phyloP scores from a whole-genome alignment of 1,140 invertebrate species.

The Heliconius hewitsoni region DNA sequence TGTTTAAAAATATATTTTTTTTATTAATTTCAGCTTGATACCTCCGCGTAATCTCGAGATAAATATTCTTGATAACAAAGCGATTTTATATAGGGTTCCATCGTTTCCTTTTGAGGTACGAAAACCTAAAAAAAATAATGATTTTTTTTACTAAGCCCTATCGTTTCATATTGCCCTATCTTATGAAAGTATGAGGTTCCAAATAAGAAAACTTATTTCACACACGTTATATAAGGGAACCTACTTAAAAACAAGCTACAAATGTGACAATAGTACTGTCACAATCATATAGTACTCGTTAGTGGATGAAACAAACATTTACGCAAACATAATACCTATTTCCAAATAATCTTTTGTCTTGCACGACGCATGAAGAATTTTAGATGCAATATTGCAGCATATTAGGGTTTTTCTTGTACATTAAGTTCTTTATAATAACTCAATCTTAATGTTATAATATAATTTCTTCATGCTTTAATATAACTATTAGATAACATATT shows the following conservation, averaged over 20 bases:
- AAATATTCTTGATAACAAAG: too few relatives aligned
- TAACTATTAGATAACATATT: too few relatives aligned
- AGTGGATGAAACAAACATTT: conserved; percentile 29
- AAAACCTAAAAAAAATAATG: too few relatives aligned
- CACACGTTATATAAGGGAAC: not conserved
- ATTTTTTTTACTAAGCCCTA: not conserved
- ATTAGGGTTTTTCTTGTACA: not conserved
- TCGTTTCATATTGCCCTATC: not conserved
- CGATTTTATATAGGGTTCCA: too few relatives aligned
- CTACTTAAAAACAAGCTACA: conserved; percentile 11
- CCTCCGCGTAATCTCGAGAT: too few relatives aligned
- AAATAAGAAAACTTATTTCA: not conserved
- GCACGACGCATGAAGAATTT: not conserved
- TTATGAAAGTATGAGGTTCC: not conserved
- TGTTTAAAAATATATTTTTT: too few relatives aligned
- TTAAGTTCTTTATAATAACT: not conserved
- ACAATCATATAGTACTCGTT: conserved; percentile 13
- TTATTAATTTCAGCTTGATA: too few relatives aligned
- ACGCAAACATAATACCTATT: conserved; percentile 22
- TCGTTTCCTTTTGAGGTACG: not conserved
- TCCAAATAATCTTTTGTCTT: conserved; percentile 22
- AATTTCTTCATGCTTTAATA: too few relatives aligned
- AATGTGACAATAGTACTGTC: conserved; percentile 23
- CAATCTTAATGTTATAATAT: not conserved
- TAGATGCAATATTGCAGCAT: not conserved